Percentiles rank a stretch among this genome's conserved stretches.
These are phyloP conservation scores for Amiota minor DNA, from an alignment of 2,888 invertebrate species.

Conservation along the genomic window DNA sequence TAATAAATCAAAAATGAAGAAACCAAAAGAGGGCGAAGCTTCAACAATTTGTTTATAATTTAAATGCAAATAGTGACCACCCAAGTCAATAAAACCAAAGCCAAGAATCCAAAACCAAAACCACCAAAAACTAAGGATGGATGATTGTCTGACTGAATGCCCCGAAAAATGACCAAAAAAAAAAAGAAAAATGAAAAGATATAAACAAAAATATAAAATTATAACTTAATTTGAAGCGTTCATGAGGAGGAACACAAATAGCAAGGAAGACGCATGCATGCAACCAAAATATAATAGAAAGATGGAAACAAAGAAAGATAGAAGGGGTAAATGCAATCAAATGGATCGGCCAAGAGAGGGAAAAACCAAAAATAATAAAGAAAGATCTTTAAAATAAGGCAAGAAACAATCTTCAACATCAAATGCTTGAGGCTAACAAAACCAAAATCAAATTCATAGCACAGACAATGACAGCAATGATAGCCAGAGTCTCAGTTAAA, in stretches of 20 bases:
- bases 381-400: background rate
- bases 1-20: no score
- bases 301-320: background rate
- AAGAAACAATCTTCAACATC: constrained; percentile 3
- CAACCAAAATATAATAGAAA: constrained; percentile 12
- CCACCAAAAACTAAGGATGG: background rate
- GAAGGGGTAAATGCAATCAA: background rate
- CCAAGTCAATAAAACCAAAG: constrained; percentile 37
- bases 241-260: background rate
- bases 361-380: constrained; percentile 7
- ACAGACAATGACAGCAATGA: constrained; percentile 3
- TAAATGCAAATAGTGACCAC: constrained; percentile 65
- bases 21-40: background rate
- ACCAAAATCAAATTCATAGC: constrained; percentile 10
- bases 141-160: background rate
- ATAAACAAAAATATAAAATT: constrained; percentile 8
- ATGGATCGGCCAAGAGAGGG: background rate
- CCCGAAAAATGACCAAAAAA: background rate
- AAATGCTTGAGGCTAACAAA: background rate
- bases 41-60: constrained; percentile 62
- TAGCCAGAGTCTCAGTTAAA: background rate
- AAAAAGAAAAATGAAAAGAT: background rate
- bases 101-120: background rate
- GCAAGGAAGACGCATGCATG: background rate
- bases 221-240: constrained; percentile 26